Evolutionary conservation across 1,140 invertebrate species (phyloP).

Genomic region (Eriosoma lanigerum): DNA sequence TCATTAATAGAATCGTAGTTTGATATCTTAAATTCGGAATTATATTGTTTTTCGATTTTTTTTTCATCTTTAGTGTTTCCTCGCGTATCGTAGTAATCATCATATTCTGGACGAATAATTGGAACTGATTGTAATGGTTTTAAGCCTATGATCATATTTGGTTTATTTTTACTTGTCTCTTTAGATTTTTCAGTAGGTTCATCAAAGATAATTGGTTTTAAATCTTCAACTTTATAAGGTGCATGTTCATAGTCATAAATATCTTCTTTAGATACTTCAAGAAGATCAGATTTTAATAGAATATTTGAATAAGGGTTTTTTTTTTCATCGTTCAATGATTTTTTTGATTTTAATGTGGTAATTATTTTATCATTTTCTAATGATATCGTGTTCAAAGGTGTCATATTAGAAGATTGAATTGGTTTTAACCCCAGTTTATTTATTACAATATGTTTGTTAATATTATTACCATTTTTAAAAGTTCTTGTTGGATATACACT

Average conservation of each 20-base stretch:
- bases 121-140: not conserved
- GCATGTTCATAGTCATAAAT: not conserved
- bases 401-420: not conserved
- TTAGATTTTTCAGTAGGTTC: not conserved
- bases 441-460: not conserved
- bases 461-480: not conserved
- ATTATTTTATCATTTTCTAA: not conserved
- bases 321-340: not conserved
- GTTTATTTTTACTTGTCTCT: not conserved
- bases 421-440: no score
- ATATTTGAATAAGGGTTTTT: not conserved
- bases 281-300: not conserved
- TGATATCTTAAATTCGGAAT: not conserved
- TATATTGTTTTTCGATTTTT: not conserved
- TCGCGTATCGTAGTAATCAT: not conserved
- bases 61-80: not conserved
- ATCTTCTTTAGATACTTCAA: not conserved
- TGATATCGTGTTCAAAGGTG: not conserved
- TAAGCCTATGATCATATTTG: not conserved
- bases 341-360: not conserved
- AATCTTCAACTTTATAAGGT: not conserved
- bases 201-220: slow-evolving; percentile 4
- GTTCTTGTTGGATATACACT: not conserved
- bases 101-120: not conserved
- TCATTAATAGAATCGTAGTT: not conserved